These are phyloP conservation scores for Labia minor DNA, from an alignment of 2,888 invertebrate species.

Conservation along the genomic window DNA sequence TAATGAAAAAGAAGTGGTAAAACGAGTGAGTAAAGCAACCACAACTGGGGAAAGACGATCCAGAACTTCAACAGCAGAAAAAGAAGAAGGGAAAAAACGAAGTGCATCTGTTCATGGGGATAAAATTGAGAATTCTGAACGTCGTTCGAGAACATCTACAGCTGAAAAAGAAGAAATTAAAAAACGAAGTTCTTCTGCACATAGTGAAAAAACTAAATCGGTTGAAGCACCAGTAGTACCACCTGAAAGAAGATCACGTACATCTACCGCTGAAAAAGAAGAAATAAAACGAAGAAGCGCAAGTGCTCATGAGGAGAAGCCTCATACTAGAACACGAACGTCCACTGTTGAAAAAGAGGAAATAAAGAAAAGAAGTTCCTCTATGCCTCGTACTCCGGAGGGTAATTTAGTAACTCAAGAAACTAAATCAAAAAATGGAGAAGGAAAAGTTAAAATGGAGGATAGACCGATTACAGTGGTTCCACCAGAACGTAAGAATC, in stretches of 20 bases:
- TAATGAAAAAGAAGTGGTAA: background rate
- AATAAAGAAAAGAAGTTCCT: background rate
- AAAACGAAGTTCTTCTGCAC: background rate
- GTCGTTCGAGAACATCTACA: background rate
- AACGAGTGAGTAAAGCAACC: background rate
- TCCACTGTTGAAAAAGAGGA: background rate
- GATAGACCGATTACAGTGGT: background rate
- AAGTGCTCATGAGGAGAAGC: background rate
- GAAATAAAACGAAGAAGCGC: background rate
- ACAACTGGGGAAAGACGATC: background rate
- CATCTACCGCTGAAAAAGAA: background rate
- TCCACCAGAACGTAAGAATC: background rate
- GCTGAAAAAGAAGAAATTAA: background rate
- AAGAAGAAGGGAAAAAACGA: background rate
- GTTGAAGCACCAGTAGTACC: background rate
- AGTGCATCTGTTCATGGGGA: background rate
- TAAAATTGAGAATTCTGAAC: background rate
- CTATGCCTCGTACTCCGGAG: background rate
- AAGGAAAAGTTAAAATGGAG: background rate
- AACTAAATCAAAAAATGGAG: background rate
- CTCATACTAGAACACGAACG: background rate
- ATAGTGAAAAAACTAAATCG: background rate
- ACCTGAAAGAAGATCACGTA: background rate
- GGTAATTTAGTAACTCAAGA: background rate
- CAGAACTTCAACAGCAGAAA: background rate